Evolutionary conservation across 2,113 vertebrate species (phyloP).

Genomic region (Amphiprion ocellaris): DNA sequence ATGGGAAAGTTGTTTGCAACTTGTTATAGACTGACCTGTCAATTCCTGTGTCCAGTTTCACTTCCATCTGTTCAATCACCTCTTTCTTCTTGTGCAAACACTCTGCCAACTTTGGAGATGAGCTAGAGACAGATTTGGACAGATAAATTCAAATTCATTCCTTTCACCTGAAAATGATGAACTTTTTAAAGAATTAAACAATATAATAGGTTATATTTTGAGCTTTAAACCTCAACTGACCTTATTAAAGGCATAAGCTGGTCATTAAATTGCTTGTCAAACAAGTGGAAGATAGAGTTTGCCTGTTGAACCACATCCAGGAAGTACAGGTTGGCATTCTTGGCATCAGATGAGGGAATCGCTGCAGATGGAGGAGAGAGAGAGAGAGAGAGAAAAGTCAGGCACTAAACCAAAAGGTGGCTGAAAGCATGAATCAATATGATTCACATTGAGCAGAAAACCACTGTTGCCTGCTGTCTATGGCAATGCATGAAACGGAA

Average conservation of each 20-base stretch:
- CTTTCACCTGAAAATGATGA: neutral
- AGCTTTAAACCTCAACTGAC: constrained; percentile 77
- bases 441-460: constrained; percentile 9
- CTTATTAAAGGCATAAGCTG: constrained; percentile 99
- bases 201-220: neutral
- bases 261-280: constrained; percentile 99
- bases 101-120: constrained; percentile 97
- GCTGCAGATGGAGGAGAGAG: constrained; percentile 82
- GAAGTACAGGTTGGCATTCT: constrained; percentile 97
- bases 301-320: constrained; percentile 99
- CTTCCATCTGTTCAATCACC: constrained; percentile 99
- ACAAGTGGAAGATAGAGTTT: constrained; percentile 99
- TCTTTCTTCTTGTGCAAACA: constrained; percentile 99
- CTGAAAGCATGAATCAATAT: constrained; percentile 22
- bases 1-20: neutral
- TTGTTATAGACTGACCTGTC: constrained; percentile 88
- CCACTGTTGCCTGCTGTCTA: constrained; percentile 3
- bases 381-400: constrained; percentile 47
- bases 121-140: constrained; percentile 82
- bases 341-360: constrained; percentile 97
- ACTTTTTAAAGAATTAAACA: neutral
- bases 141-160: constrained; percentile 6
- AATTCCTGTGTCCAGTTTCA: constrained; percentile 98
- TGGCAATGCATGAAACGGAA: neutral
- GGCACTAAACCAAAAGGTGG: neutral